Percentiles rank a stretch among this genome's conserved stretches.
Evolutionary conservation across 1,140 invertebrate genomes (phyloP).

Genomic region (Oryzaephilus surinamensis): DNA sequence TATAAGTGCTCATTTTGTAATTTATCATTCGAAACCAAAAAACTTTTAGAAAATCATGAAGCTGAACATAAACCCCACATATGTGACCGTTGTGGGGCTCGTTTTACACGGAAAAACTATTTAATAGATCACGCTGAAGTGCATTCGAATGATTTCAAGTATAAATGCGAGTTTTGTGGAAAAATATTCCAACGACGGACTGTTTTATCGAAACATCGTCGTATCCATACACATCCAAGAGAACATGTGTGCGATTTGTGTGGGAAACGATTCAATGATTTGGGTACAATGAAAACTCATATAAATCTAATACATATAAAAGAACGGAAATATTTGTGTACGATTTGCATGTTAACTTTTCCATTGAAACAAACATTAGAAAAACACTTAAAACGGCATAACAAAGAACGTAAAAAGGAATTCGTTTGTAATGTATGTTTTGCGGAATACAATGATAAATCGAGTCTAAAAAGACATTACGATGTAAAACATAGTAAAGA

Average conservation of each 20-base stretch:
- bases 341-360: slow-evolving; percentile 22
- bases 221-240: slow-evolving; percentile 34
- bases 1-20: neutral
- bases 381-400: slow-evolving; percentile 22
- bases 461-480: slow-evolving; percentile 19
- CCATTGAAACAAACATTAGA: slow-evolving; percentile 24
- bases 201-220: slow-evolving; percentile 37
- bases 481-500: slow-evolving; percentile 16
- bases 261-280: slow-evolving; percentile 23
- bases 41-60: neutral
- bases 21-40: neutral
- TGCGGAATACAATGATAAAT: slow-evolving; percentile 20
- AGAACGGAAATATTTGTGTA: slow-evolving; percentile 24
- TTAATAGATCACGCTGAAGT: slow-evolving; percentile 18
- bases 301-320: slow-evolving; percentile 21
- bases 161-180: slow-evolving; percentile 42
- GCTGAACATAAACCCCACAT: slow-evolving; percentile 14
- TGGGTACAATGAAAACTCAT: slow-evolving; percentile 24
- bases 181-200: slow-evolving; percentile 41
- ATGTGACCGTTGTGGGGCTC: slow-evolving; percentile 20
- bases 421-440: slow-evolving; percentile 19
- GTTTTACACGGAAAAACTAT: slow-evolving; percentile 21
- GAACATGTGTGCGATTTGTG: slow-evolving; percentile 23
- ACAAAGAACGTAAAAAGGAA: slow-evolving; percentile 16
- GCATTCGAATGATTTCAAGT: slow-evolving; percentile 41